Base-by-base conservation (phyloP, 2,113 vertebrate genomes). In the Lontra canadensis region DNA sequence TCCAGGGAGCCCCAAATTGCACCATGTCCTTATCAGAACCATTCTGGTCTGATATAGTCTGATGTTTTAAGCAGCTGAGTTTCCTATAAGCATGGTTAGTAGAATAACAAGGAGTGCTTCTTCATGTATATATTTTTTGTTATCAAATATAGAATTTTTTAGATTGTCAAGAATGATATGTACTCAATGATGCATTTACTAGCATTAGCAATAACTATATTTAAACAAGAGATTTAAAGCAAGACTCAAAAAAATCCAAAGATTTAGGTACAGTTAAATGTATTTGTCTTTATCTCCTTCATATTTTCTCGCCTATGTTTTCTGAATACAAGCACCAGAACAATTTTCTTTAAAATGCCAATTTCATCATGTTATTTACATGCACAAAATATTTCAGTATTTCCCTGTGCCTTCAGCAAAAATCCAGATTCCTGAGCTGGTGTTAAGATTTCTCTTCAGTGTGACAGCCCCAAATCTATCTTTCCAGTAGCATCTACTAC, bases 91-190 rank as follows among this genome's bases (percentile, higher is more conserved):
- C 42, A 76, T 69, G 36, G 36, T 86, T 89, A 74, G 44, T 36
- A 26, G 81, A 91, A 61, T 74, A 73, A 85, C 57, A 80, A 87
- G 94, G 17, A 96, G 17, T 57, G 34, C 6, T n/a, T 84, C 88
- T 89, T 26, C 34, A 71, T 31, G 88, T 13, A 95, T 49, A n/a
- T 31, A 55, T 90, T 73, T 88, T 95, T 92, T 96, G 44, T 44
- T 25, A 80, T 49, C 20, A 83, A 88, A 96, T 85, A 87, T 42
- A 94, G 39, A 96, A 80, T 44, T 8, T 67, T 73, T 93, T 73
- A 65, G 88, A 65, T 85, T 87, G 78, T 96, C 18, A 80, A 76
- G 59, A 96, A 86, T 91, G 92, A 89, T 63, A 61, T 76, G 25
- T 49, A 73, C n/a, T 69, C n/a, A 52, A 55, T 74, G 90, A 65